Evolutionary conservation across 2,113 vertebrate genomes (phyloP), one percentile per base, ranked within the genome.

Genomic region (Malurus alboscapulatus): DNA sequence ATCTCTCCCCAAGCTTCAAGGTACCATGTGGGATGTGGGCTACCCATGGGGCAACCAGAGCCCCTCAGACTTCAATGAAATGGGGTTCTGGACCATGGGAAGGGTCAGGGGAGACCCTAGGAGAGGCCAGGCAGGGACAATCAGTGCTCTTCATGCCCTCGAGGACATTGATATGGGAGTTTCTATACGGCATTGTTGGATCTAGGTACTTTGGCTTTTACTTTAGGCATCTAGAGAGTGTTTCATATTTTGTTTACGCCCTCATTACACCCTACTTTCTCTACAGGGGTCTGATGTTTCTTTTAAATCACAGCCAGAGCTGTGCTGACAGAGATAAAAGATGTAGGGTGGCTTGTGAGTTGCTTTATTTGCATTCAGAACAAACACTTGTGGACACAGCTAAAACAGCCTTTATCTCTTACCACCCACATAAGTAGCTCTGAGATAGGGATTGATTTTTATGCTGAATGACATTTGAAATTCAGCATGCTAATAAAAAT

Each of bases 1-100:
- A 42, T 30, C 17, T 67, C 14, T 45, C 9, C 12, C 6, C 32
- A 55, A 2, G 19, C 2, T 42, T 25, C 13, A 45, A 65, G 36
- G 29, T 11, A 22, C 8, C 11, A 4, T 0, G 3, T 30, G 34
- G 14, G 19, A 68, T 1, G 1, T 17, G 14, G n/a, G 26, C 5
- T 68, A 8, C 38, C 10, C 19, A 18, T 14, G 14, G 44, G 25
- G 9, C 57, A 78, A 30, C 25, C 38, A 26, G 25, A 87, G 10
- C 9, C 22, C 5, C 6, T 26, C 12, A 8, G 8, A 7, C 13
- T 66, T 22, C 29, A 12, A 34, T 85, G 88, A 66, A 81, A 12
- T 7, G 21, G 17, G 12, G 36, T 73, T 6, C 55, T 77, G 59
- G 40, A 29, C 10, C n/a, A 26, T 2, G 17, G 45, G 12, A 30